These are phyloP conservation scores for Centroberyx gerrardi DNA, from an alignment of 2,797 vertebrate species.

Conservation along the genomic window DNA sequence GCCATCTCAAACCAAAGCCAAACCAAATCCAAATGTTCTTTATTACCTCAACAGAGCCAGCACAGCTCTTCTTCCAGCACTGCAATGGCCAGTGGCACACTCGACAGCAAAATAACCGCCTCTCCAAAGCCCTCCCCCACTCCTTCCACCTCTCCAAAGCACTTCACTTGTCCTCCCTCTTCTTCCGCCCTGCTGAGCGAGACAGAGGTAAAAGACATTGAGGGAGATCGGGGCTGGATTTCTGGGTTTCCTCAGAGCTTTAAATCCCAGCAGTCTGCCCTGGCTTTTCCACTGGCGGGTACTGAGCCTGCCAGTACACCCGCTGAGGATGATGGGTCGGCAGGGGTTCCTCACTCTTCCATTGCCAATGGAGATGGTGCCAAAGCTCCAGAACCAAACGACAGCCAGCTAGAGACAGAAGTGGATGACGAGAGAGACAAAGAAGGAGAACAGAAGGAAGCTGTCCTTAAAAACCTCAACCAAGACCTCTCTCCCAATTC, in stretches of 20 bases:
- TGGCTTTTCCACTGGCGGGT: constrained; percentile 78
- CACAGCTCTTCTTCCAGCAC: constrained; percentile 94
- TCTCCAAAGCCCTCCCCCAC: constrained; percentile 89
- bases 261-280: constrained; percentile 94
- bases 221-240: constrained; percentile 91
- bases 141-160: constrained; percentile 92
- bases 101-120: constrained; percentile 86
- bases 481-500: constrained; percentile 89
- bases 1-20: constrained; percentile 99
- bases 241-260: constrained; percentile 94
- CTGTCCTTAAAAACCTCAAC: constrained; percentile 86
- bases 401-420: constrained; percentile 78
- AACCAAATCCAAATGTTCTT: constrained; percentile 99
- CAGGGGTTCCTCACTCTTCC: constrained; percentile 81
- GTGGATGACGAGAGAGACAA: constrained; percentile 78
- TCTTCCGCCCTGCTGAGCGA: constrained; percentile 92
- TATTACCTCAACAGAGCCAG: constrained; percentile 97
- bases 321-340: constrained; percentile 88
- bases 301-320: constrained; percentile 83
- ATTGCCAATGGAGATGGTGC: constrained; percentile 95
- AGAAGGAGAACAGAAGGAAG: constrained; percentile 78
- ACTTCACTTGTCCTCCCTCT: constrained; percentile 90
- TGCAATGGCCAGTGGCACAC: constrained; percentile 87
- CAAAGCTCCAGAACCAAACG: constrained; percentile 98
- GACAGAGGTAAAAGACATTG: constrained; percentile 94